These are phyloP conservation scores for Sycophila texana DNA, from an alignment of 2,888 invertebrate genomes.

Conservation along the genomic window DNA sequence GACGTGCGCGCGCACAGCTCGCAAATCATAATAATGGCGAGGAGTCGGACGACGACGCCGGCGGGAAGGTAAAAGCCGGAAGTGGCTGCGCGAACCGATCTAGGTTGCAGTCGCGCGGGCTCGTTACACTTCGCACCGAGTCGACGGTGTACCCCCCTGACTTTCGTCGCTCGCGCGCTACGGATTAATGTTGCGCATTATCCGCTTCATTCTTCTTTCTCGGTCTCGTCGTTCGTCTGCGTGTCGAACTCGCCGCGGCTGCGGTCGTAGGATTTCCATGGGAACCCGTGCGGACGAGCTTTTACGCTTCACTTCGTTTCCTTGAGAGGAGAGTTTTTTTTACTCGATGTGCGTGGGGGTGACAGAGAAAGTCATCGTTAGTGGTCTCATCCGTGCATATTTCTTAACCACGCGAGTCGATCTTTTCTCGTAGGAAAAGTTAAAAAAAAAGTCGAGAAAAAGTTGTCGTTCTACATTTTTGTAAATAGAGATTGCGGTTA, in stretches of 20 bases:
- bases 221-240: background rate
- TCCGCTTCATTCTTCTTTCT: background rate
- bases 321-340: too few relatives aligned
- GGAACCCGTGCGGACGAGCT: too few relatives aligned
- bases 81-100: constrained; percentile 25
- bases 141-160: background rate
- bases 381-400: too few relatives aligned
- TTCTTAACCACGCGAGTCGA: too few relatives aligned
- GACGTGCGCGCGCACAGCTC: background rate
- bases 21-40: constrained; percentile 16
- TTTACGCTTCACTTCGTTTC: too few relatives aligned
- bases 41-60: too few relatives aligned
- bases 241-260: background rate
- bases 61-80: constrained; percentile 50
- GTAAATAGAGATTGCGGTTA: too few relatives aligned
- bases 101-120: constrained; percentile 43
- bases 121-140: constrained; percentile 48
- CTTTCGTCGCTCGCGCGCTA: background rate
- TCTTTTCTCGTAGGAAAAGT: too few relatives aligned
- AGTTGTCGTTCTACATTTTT: too few relatives aligned
- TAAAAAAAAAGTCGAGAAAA: too few relatives aligned
- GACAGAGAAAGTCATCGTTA: too few relatives aligned
- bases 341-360: too few relatives aligned
- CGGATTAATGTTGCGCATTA: background rate
- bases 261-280: background rate